Evolutionary conservation across 2,888 invertebrate species (phyloP).

Genomic region (Eurytoma californica): DNA sequence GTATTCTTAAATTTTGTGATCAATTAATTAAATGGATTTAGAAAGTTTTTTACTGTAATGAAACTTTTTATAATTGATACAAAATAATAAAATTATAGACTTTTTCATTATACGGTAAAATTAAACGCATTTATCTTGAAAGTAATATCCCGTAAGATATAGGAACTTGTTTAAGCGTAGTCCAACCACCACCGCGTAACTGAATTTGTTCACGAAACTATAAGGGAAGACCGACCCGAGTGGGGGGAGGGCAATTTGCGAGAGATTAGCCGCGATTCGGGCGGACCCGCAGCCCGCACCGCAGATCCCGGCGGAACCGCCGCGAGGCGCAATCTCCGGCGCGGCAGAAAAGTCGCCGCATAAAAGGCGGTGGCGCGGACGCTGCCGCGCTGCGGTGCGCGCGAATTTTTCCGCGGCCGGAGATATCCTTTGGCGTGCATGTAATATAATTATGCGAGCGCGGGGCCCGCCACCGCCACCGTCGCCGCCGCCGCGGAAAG

Average conservation of each 20-base stretch:
- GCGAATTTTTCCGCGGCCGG: slow-evolving; percentile 1
- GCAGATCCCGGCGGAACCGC: too few relatives aligned
- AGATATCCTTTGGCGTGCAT: slow-evolving; percentile 13
- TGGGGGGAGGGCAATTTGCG: neutral
- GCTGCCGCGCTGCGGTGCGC: neutral
- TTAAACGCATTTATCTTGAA: too few relatives aligned
- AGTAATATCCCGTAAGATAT: neutral
- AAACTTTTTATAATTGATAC: too few relatives aligned
- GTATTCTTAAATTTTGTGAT: too few relatives aligned
- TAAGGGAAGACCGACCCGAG: neutral
- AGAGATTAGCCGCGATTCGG: slow-evolving; percentile 2
- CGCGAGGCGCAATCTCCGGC: slow-evolving; percentile 2
- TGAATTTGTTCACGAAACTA: neutral
- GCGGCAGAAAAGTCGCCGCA: neutral
- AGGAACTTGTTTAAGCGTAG: neutral
- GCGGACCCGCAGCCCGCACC: neutral
- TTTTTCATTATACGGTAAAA: too few relatives aligned
- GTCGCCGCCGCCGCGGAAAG: slow-evolving; percentile 10
- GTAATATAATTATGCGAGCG: slow-evolving; percentile 38
- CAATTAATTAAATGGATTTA: too few relatives aligned
- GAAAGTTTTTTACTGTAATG: too few relatives aligned
- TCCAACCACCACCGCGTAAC: slow-evolving; percentile 5
- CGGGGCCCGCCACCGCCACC: neutral
- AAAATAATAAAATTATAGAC: too few relatives aligned
- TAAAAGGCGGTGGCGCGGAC: neutral